These are phyloP conservation scores for Schrankia costaestrigalis DNA, from an alignment of 2,888 invertebrate species.

Conservation along the genomic window DNA sequence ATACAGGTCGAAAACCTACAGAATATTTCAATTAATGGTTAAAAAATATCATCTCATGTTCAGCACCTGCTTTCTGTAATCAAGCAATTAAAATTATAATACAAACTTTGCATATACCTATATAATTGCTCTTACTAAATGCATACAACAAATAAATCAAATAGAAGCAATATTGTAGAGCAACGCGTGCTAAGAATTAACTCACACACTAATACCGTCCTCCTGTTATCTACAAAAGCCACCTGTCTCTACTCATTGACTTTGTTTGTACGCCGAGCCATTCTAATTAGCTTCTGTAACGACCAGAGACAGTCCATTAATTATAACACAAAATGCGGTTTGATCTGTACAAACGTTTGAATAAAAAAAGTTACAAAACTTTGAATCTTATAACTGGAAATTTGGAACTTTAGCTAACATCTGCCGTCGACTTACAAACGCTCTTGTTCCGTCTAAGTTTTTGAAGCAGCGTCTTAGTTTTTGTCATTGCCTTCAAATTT, in stretches of 20 bases:
- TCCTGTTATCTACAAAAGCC: slow-evolving; percentile 42
- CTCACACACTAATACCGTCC: slow-evolving; percentile 18
- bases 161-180: slow-evolving; percentile 7
- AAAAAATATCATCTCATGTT: too few species aligned
- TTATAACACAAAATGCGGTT: slow-evolving; percentile 58
- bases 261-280: slow-evolving; percentile 52
- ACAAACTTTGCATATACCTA: too few species aligned
- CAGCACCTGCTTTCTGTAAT: too few species aligned
- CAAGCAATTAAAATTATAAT: too few species aligned
- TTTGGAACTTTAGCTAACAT: slow-evolving; percentile 41
- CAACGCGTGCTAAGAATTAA: slow-evolving; percentile 15
- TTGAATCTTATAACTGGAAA: slow-evolving; percentile 31
- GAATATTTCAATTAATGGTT: too few species aligned
- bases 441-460: slow-evolving; percentile 35
- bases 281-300: slow-evolving; percentile 64
- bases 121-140: too few species aligned
- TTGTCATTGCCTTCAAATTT: slow-evolving; percentile 18
- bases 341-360: slow-evolving; percentile 48
- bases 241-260: slow-evolving; percentile 57
- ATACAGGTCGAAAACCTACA: too few species aligned
- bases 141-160: slow-evolving; percentile 9
- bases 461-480: slow-evolving; percentile 35
- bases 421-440: slow-evolving; percentile 41
- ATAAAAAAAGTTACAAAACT: slow-evolving; percentile 43
- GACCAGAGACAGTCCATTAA: slow-evolving; percentile 63